phyloP scores from a whole-genome alignment of 2,797 vertebrate genomes.

The Enteromius anoplus region DNA sequence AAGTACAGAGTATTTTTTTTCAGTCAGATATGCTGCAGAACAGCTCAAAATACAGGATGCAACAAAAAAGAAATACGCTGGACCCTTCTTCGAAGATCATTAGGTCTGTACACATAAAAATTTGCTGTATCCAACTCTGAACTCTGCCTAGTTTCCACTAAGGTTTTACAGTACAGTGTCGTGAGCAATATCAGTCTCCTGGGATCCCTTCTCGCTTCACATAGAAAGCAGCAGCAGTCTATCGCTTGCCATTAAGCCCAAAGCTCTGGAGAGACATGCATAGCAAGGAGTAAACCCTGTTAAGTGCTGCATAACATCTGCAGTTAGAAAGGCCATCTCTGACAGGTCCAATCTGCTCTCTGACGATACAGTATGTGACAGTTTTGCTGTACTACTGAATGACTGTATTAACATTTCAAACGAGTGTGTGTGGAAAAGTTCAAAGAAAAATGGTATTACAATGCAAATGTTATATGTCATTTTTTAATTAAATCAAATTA shows the following conservation, averaged over 20 bases:
- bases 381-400: neutral
- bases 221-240: constrained; percentile 1
- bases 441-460: neutral
- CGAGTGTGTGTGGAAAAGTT: neutral
- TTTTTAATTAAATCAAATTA: neutral
- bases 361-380: neutral
- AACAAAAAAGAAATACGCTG: neutral
- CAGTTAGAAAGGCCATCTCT: neutral
- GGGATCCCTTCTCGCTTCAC: neutral
- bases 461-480: neutral
- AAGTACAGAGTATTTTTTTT: neutral
- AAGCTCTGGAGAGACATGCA: constrained; percentile 20
- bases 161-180: neutral
- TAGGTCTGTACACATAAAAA: neutral
- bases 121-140: neutral
- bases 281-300: constrained; percentile 13
- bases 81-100: neutral
- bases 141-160: neutral
- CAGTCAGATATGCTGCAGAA: neutral
- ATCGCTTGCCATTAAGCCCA: constrained; percentile 10
- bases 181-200: neutral
- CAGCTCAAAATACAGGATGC: neutral
- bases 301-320: constrained; percentile 21
- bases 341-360: neutral
- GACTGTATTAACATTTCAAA: neutral